Evolutionary conservation across 2,113 vertebrate genomes (phyloP), one percentile per base, ranked within the genome.

Genomic region (Lophius piscatorius): DNA sequence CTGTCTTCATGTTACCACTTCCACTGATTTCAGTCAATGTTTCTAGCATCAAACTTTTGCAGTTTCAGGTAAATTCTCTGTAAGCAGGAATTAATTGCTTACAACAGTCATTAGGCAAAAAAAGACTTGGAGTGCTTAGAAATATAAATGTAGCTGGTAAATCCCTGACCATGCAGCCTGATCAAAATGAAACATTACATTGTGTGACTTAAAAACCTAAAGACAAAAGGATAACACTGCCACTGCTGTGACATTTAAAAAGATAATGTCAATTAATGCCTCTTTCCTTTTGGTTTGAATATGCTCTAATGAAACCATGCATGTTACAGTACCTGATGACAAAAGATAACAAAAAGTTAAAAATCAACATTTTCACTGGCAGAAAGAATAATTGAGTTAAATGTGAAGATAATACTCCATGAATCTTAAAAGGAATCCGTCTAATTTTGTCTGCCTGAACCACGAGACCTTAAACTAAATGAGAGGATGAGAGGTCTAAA

Each of bases 1-100:
- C n/a, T 20, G n/a, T 56, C 17, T 48, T 34, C 50, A 63, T 60
- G 63, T 12, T 49, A 10, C 36, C 18, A 41, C 31, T 72, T 61
- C 60, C 39, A 71, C 57, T 61, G 49, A 74, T 46, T 63, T 67
- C 47, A 49, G 50, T 48, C 13, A 54, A 62, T 33, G 56, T 45
- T 54, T 44, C n/a, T 11, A 52, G 46, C 29, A 48, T 22, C n/a
- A n/a, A n/a, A n/a, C n/a, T n/a, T n/a, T n/a, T n/a, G n/a, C n/a
- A n/a, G n/a, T n/a, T n/a, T n/a, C n/a, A n/a, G 44, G 35, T 26
- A 48, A 20, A 70, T 52, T 49, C 2, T 50, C 20, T 34, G 18
- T 7, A n/a, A 48, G 23, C 17, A 31, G 40, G 31, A 23, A 56
- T 28, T 28, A 9, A 28, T 28, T 5, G 5, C 26, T 28, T 28